These are phyloP conservation scores for Drosophila neoperkinsi DNA, from an alignment of 2,888 invertebrate species.

Conservation along the genomic window DNA sequence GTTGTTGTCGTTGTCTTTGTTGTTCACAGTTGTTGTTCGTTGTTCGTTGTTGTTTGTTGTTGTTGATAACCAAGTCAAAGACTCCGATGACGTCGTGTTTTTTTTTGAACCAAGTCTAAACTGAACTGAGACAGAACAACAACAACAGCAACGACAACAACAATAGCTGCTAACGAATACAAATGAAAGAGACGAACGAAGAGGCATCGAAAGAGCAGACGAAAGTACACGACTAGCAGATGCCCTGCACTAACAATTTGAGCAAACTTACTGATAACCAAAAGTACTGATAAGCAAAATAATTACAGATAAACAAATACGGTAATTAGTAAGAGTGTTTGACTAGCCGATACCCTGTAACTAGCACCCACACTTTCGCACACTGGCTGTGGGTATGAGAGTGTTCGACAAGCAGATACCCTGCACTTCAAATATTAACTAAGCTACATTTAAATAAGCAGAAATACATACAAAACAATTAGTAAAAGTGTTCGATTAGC, in stretches of 20 bases:
- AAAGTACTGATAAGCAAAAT: rapidly evolving
- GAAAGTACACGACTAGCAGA: background rate
- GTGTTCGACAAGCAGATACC: background rate
- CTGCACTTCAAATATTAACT: background rate
- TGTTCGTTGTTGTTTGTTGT: conserved; percentile 18
- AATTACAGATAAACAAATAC: background rate
- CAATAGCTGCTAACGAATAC: conserved; percentile 37
- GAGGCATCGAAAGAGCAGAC: conserved; percentile 4
- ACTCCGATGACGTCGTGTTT: conserved; percentile 69
- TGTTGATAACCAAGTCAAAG: conserved; percentile 50
- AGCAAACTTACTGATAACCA: background rate
- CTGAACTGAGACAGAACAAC: conserved; percentile 48
- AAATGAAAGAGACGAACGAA: conserved; percentile 40
- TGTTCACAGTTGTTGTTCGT: conserved; percentile 19
- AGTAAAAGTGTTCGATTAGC: background rate
- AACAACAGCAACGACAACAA: conserved; percentile 23
- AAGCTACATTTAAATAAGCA: background rate
- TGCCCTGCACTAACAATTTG: background rate
- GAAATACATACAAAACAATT: background rate
- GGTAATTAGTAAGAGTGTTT: background rate
- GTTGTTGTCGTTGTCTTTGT: conserved; percentile 20
- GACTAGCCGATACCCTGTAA: background rate
- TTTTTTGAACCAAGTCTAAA: conserved; percentile 62
- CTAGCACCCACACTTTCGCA: background rate
- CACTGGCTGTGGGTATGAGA: background rate